Conservation (phyloP, 2,797 vertebrate genomes). For the Leontocebus nigricollis region DNA sequence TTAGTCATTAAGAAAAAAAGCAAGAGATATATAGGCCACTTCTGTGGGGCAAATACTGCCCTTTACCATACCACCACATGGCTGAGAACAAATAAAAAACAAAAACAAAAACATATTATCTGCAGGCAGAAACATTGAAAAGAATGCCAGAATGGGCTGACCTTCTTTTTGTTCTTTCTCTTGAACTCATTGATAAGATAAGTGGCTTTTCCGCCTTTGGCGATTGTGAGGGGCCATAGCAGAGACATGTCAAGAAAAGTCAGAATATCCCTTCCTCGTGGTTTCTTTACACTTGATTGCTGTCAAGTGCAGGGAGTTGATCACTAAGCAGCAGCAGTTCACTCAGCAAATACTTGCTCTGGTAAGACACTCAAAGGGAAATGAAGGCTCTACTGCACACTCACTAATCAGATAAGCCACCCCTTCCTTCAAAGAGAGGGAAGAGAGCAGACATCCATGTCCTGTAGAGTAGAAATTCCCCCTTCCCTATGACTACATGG, state of each 20-base stretch:
- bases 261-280: not conserved
- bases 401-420: not conserved
- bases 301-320: not conserved
- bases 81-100: not conserved
- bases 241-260: not conserved
- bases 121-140: not conserved
- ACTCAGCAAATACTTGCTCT: not conserved
- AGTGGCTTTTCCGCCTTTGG: not conserved
- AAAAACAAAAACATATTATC: not conserved
- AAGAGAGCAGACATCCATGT: too few species aligned
- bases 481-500: not conserved
- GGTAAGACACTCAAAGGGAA: not conserved
- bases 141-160: not conserved
- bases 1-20: not conserved
- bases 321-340: not conserved
- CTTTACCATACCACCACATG: not conserved
- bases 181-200: not conserved
- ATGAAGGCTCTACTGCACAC: not conserved
- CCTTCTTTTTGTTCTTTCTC: not conserved
- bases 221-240: not conserved
- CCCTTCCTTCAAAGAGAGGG: not conserved
- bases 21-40: not conserved
- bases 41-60: not conserved
- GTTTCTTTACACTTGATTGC: not conserved
- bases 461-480: not conserved